Evolutionary conservation across 2,888 invertebrate species (phyloP).

Genomic region (Ophraella communa): DNA sequence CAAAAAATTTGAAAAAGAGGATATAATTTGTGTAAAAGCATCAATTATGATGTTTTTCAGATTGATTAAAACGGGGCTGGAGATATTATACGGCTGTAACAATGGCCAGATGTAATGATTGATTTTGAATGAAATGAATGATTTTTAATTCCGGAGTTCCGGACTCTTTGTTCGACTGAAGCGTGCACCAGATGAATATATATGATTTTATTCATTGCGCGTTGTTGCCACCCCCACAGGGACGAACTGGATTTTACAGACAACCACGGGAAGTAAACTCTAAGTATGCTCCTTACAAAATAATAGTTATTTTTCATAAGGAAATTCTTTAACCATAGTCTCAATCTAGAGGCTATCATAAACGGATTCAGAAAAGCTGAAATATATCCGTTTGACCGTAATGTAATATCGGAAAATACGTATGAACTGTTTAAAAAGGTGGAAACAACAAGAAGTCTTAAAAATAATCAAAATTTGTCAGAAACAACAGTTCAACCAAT

Average conservation of each 20-base stretch:
- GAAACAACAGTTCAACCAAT: too few species aligned
- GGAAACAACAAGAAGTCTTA: too few species aligned
- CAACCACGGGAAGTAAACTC: background rate
- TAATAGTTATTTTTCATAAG: too few species aligned
- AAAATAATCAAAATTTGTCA: too few species aligned
- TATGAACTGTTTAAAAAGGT: too few species aligned
- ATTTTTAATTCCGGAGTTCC: conserved; percentile 59
- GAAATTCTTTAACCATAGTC: too few species aligned
- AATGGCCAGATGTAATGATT: conserved; percentile 55
- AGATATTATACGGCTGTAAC: conserved; percentile 45
- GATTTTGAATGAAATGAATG: conserved; percentile 59
- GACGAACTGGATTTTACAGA: background rate
- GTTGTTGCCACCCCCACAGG: conserved; percentile 47
- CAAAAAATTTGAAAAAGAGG: conserved; percentile 12
- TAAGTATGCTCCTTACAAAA: background rate
- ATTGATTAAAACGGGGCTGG: conserved; percentile 43
- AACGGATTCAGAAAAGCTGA: too few species aligned
- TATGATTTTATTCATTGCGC: conserved; percentile 59
- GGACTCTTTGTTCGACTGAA: conserved; percentile 53
- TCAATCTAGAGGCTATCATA: too few species aligned
- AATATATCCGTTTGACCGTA: too few species aligned
- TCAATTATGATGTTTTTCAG: conserved; percentile 46
- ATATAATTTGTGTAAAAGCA: conserved; percentile 43
- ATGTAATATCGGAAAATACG: too few species aligned
- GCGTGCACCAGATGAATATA: conserved; percentile 56